These are phyloP conservation scores for Calephelis nemesis DNA, from an alignment of 1,140 invertebrate species.

Conservation along the genomic window DNA sequence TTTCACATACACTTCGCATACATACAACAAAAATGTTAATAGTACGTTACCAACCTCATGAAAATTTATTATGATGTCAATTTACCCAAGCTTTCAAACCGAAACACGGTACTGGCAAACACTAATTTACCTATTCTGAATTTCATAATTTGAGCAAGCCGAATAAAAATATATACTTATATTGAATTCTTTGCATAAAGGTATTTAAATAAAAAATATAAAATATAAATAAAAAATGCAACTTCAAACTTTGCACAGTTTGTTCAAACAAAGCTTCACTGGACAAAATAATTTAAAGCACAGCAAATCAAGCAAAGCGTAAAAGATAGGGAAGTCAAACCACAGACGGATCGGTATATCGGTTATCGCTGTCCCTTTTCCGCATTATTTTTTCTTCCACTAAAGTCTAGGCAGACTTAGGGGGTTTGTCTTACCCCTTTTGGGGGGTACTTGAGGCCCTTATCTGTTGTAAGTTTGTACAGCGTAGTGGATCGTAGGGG, in stretches of 20 bases:
- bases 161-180: no score
- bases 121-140: no score
- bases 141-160: no score
- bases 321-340: slow-evolving; percentile 38
- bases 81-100: no score
- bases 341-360: slow-evolving; percentile 46
- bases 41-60: no score
- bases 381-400: slow-evolving; percentile 73
- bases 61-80: no score
- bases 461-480: slow-evolving; percentile 77
- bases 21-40: no score
- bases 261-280: neutral
- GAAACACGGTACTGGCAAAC: no score
- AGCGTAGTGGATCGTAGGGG: slow-evolving; percentile 73
- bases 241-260: neutral
- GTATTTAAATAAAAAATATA: no score
- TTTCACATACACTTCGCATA: no score
- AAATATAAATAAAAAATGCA: neutral
- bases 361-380: slow-evolving; percentile 51
- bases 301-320: slow-evolving; percentile 16
- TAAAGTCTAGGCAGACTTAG: slow-evolving; percentile 72
- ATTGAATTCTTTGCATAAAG: no score
- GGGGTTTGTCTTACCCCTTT: slow-evolving; percentile 75
- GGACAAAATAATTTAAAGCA: slow-evolving; percentile 10
- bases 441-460: slow-evolving; percentile 73